Conservation (phyloP, 2,797 vertebrate genomes). For the Tachyglossus aculeatus region DNA sequence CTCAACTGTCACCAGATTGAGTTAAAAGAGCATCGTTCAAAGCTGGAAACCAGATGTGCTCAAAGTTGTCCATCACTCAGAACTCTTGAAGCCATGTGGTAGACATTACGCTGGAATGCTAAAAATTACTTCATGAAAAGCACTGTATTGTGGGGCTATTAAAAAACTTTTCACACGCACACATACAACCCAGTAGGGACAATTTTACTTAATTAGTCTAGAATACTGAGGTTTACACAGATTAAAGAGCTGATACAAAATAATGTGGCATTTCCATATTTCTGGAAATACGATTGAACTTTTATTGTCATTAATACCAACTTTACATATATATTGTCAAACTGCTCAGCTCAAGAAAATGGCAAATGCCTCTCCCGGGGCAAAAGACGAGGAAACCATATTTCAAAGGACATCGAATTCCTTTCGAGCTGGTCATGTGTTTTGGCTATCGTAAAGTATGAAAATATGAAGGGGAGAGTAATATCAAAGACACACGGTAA, state of each 20-base stretch:
- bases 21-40: too few species aligned
- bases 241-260: conserved; percentile 28
- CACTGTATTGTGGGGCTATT: conserved; percentile 52
- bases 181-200: conserved; percentile 51
- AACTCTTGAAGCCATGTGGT: not conserved
- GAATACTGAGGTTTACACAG: conserved; percentile 18
- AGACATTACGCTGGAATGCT: conserved; percentile 23
- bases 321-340: conserved; percentile 58
- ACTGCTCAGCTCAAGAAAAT: conserved; percentile 28
- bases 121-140: conserved; percentile 59
- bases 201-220: conserved; percentile 23
- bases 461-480: conserved; percentile 56
- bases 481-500: conserved; percentile 59
- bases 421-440: not conserved
- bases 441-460: conserved; percentile 62
- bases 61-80: not conserved
- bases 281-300: conserved; percentile 70
- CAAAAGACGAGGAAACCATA: conserved; percentile 27
- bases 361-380: not conserved
- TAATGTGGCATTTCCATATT: conserved; percentile 47
- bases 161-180: conserved; percentile 50
- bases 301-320: conserved; percentile 52
- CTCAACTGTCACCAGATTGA: too few species aligned
- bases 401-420: conserved; percentile 28
- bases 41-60: not conserved